A percentile compares a stretch with the other conserved stretches of the same genome.
phyloP scores from a whole-genome alignment of 2,888 invertebrate species.

The Athalia circularis region DNA sequence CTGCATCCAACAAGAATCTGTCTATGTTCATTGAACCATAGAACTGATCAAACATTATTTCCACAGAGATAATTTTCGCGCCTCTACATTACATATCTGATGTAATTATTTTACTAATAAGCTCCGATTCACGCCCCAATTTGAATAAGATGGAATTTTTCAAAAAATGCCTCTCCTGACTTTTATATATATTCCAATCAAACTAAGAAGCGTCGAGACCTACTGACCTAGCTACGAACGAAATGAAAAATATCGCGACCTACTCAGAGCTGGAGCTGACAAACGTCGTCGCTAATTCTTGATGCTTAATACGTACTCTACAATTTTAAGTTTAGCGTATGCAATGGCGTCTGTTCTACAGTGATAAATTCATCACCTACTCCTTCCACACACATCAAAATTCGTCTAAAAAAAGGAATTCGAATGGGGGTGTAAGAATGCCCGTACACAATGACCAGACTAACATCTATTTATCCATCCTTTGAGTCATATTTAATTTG shows the following conservation, averaged over 20 bases:
- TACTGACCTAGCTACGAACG: conserved; percentile 30
- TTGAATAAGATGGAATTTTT: not conserved
- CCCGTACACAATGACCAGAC: no score
- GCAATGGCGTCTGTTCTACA: not conserved
- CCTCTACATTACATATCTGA: not conserved
- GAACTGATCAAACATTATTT: no score
- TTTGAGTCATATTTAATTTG: not conserved
- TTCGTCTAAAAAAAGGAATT: not conserved
- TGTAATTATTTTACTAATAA: not conserved
- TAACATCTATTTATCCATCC: no score
- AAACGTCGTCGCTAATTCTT: conserved; percentile 13
- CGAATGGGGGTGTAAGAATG: not conserved
- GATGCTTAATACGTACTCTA: not conserved
- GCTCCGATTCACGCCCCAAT: not conserved
- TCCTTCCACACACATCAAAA: not conserved
- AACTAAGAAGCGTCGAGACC: conserved; percentile 17
- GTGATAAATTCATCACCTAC: not conserved
- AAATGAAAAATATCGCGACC: conserved; percentile 38
- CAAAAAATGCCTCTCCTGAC: conserved; percentile 21
- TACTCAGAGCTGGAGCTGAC: conserved; percentile 26
- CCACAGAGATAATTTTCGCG: no score
- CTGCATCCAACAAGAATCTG: no score
- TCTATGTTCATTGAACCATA: no score
- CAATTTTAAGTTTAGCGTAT: not conserved
- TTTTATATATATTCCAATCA: conserved; percentile 36